A percentile compares a stretch with the other conserved stretches of the same genome.
phyloP scores from a whole-genome alignment of 2,888 invertebrate species.

The Dolichomitus sp. region DNA sequence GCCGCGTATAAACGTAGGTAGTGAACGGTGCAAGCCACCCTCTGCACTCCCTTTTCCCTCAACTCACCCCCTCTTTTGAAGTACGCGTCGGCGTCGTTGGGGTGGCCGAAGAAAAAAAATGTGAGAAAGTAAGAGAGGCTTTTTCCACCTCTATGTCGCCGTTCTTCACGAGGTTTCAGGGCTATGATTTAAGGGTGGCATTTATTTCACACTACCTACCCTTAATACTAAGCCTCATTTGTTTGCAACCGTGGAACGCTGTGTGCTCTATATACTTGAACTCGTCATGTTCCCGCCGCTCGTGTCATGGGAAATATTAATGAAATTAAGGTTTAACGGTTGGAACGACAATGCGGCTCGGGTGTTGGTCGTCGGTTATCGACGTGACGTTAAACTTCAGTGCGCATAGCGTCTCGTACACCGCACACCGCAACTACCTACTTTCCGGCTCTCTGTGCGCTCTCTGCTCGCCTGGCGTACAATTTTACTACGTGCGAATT shows the following conservation, averaged over 20 bases:
- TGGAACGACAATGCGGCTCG: constrained; percentile 26
- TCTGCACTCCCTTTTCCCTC: constrained; percentile 14
- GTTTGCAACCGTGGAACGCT: neutral
- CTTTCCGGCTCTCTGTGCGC: constrained; percentile 27
- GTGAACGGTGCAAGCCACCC: constrained; percentile 28
- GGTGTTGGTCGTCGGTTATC: constrained; percentile 38
- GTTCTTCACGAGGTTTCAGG: constrained; percentile 12
- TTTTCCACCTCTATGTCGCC: constrained; percentile 12
- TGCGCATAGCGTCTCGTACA: constrained; percentile 10
- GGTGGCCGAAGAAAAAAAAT: constrained; percentile 24
- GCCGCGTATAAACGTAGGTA: constrained; percentile 43
- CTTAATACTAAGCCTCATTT: constrained; percentile 6
- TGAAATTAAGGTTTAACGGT: constrained; percentile 52
- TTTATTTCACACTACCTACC: constrained; percentile 37
- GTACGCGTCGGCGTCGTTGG: constrained; percentile 50
- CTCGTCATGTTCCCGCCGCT: constrained; percentile 14
- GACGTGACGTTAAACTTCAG: constrained; percentile 43
- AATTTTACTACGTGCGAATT: constrained; percentile 66
- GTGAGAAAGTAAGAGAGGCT: constrained; percentile 28
- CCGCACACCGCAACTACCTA: constrained; percentile 34
- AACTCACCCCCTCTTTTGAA: constrained; percentile 32
- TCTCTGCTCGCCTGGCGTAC: constrained; percentile 36
- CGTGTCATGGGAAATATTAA: constrained; percentile 34
- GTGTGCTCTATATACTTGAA: neutral
- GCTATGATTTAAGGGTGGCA: constrained; percentile 21